Percentiles rank a stretch among this genome's conserved stretches.
These are phyloP conservation scores for Drosophila repletoides DNA, from an alignment of 1,140 invertebrate genomes.

Conservation along the genomic window DNA sequence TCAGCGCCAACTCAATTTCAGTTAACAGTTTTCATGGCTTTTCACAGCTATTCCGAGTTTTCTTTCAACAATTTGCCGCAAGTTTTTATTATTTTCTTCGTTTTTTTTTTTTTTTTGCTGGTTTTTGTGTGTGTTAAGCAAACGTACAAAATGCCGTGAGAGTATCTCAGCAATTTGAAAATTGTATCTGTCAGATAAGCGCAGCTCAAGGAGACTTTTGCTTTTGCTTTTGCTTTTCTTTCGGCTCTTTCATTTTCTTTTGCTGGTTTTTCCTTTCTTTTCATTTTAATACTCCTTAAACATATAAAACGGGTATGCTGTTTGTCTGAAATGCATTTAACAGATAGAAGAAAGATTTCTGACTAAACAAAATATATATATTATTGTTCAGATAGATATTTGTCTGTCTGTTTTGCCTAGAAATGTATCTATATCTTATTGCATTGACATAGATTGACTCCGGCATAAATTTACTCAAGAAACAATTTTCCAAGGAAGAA, in stretches of 20 bases:
- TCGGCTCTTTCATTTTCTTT: neutral
- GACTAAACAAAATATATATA: too few species aligned
- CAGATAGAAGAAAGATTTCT: too few species aligned
- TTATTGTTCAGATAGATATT: too few species aligned
- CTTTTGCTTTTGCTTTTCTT: conserved; percentile 27
- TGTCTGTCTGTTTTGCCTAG: neutral
- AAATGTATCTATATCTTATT: too few species aligned
- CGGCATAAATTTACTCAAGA: too few species aligned
- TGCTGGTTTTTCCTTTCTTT: conserved; percentile 16
- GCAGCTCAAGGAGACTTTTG: conserved; percentile 51
- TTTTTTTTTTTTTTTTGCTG: conserved; percentile 21
- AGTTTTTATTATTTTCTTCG: conserved; percentile 26
- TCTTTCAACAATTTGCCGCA: conserved; percentile 47
- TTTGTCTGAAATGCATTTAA: too few species aligned
- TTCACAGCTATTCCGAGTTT: conserved; percentile 20
- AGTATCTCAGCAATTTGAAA: conserved; percentile 74
- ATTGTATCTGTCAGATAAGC: conserved; percentile 72
- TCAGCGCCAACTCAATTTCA: conserved; percentile 23
- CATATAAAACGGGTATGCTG: too few species aligned
- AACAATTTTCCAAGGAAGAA: too few species aligned
- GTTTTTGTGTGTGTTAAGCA: conserved; percentile 15
- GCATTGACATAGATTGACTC: too few species aligned
- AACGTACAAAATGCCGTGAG: conserved; percentile 53
- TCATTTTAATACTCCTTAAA: conserved; percentile 14
- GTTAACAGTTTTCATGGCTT: conserved; percentile 35